Evolutionary conservation across 2,113 vertebrate species (phyloP).

Genomic region (Takifugu flavidus): DNA sequence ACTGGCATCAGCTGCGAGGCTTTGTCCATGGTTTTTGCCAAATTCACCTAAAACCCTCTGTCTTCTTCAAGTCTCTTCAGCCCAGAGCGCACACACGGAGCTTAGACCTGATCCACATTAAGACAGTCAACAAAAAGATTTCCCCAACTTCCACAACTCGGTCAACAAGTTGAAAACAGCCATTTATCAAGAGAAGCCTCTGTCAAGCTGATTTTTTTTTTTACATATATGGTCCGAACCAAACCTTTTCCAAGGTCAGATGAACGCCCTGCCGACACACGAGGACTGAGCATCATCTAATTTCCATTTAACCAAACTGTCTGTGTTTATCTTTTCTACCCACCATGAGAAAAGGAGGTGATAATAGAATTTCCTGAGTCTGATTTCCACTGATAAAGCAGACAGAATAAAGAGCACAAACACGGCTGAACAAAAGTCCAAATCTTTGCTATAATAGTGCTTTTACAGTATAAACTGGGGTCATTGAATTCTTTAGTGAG

Average conservation of each 20-base stretch:
- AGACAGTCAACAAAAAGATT: constrained; percentile 33
- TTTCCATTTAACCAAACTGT: not conserved
- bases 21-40: constrained; percentile 43
- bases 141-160: constrained; percentile 19
- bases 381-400: too few relatives aligned
- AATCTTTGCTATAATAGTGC: too few relatives aligned
- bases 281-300: not conserved
- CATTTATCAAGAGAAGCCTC: not conserved
- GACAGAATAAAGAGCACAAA: too few relatives aligned
- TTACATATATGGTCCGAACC: not conserved
- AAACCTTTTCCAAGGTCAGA: too few relatives aligned
- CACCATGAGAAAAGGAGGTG: too few relatives aligned
- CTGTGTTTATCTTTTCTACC: too few relatives aligned
- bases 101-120: constrained; percentile 26
- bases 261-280: not conserved
- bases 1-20: constrained; percentile 42
- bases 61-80: constrained; percentile 2
- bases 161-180: not conserved
- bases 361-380: too few relatives aligned
- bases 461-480: too few relatives aligned
- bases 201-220: not conserved
- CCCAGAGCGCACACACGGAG: constrained; percentile 29
- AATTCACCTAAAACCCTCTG: constrained; percentile 32
- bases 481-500: too few relatives aligned
- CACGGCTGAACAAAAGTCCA: too few relatives aligned